phyloP scores from a whole-genome alignment of 2,797 vertebrate genomes.

The Lutjanus campechanus region DNA sequence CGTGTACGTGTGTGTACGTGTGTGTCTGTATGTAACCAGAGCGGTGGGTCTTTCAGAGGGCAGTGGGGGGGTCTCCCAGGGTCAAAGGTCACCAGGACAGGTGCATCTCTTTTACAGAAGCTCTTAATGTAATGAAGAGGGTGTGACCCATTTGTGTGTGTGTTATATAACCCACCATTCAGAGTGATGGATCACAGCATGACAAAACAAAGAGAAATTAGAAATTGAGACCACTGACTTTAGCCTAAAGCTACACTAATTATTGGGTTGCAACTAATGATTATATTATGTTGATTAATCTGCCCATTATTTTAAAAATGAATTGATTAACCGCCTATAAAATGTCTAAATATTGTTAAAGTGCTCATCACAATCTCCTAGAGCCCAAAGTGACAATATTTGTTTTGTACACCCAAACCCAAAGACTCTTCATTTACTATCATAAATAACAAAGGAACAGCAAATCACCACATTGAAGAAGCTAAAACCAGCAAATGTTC shows the following conservation, averaged over 20 bases:
- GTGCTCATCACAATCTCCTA: too few species aligned
- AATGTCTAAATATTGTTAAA: too few species aligned
- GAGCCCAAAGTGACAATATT: too few species aligned
- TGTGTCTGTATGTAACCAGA: constrained; percentile 60
- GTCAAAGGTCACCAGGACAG: constrained; percentile 71
- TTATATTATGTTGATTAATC: too few species aligned
- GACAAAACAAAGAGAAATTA: background rate
- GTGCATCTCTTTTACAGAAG: constrained; percentile 45
- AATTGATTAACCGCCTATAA: too few species aligned
- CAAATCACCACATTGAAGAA: too few species aligned
- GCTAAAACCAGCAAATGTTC: too few species aligned
- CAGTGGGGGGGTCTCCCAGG: constrained; percentile 21
- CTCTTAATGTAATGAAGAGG: constrained; percentile 65
- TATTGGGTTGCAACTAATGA: background rate
- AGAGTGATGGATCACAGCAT: constrained; percentile 8
- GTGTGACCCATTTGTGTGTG: constrained; percentile 32
- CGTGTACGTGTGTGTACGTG: constrained; percentile 9
- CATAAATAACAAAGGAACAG: too few species aligned
- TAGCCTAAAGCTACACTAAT: background rate
- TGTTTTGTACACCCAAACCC: too few species aligned
- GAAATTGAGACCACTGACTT: background rate
- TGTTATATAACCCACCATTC: constrained; percentile 24
- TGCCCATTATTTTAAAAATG: too few species aligned
- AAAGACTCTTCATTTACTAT: too few species aligned
- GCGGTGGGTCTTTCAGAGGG: constrained; percentile 43